A percentile compares a stretch with the other conserved stretches of the same genome.
These are phyloP conservation scores for Amyelois transitella DNA, from an alignment of 1,140 invertebrate species.

Conservation along the genomic window DNA sequence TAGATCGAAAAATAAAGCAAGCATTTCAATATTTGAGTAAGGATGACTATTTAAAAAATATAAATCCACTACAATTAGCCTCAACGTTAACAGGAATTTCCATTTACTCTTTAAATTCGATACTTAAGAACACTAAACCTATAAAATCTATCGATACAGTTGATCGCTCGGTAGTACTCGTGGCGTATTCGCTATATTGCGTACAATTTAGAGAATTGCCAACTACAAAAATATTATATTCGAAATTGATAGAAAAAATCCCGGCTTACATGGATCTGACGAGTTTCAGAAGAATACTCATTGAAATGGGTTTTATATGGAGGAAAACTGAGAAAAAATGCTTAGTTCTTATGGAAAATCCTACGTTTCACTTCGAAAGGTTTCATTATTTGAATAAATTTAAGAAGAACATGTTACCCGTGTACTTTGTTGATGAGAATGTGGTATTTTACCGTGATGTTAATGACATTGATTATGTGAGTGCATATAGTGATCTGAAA, in stretches of 20 bases:
- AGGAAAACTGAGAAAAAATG: slow-evolving; percentile 7
- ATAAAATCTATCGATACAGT: slow-evolving; percentile 4
- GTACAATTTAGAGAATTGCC: slow-evolving; percentile 15
- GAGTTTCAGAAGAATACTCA: slow-evolving; percentile 25
- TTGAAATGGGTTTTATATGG: slow-evolving; percentile 33
- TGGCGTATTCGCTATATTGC: slow-evolving; percentile 13
- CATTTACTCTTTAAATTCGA: neutral
- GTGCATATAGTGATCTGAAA: neutral
- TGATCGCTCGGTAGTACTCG: slow-evolving; percentile 18
- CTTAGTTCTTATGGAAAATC: slow-evolving; percentile 28
- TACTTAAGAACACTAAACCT: neutral
- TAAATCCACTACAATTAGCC: neutral
- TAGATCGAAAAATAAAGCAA: neutral
- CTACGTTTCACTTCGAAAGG: slow-evolving; percentile 27
- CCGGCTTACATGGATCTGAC: slow-evolving; percentile 25
- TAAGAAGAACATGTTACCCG: neutral
- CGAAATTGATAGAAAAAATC: slow-evolving; percentile 10
- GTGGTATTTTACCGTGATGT: neutral
- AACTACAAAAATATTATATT: slow-evolving; percentile 20
- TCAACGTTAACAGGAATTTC: neutral
- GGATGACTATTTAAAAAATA: neutral
- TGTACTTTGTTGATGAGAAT: neutral
- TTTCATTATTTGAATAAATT: slow-evolving; percentile 30
- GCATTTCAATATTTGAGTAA: neutral
- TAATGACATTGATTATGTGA: neutral